phyloP scores from a whole-genome alignment of 2,113 vertebrate species.

The Cryptomyrus ogoouensis region DNA sequence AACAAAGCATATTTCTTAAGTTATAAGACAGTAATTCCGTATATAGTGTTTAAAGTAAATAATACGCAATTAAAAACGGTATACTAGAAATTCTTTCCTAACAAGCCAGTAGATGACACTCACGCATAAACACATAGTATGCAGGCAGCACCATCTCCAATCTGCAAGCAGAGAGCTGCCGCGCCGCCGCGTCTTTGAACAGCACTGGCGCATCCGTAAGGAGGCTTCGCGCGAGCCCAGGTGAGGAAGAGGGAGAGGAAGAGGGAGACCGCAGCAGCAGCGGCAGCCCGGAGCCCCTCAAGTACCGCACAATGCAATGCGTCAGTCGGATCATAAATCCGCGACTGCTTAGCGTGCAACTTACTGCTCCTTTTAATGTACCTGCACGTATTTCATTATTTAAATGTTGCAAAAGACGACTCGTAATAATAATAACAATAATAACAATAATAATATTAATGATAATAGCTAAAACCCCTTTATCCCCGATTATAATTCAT shows the following conservation, averaged over 20 bases:
- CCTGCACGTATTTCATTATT: not conserved
- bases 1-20: not conserved
- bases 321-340: slow-evolving; percentile 11
- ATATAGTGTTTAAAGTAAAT: not conserved
- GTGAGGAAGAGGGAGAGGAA: not conserved
- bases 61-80: not conserved
- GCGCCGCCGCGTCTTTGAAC: slow-evolving; percentile 8
- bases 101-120: not conserved
- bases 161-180: not conserved
- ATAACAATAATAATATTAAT: not conserved
- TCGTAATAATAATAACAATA: not conserved
- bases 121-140: not conserved
- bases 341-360: slow-evolving; percentile 4
- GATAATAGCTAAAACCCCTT: not conserved
- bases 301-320: slow-evolving; percentile 2
- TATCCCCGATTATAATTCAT: not conserved
- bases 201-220: slow-evolving; percentile 18
- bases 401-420: not conserved
- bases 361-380: not conserved
- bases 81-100: not conserved
- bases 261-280: slow-evolving; percentile 46
- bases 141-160: slow-evolving; percentile 21
- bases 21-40: not conserved
- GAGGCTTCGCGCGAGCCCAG: slow-evolving; percentile 41
- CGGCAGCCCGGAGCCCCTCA: slow-evolving; percentile 31